Conservation (phyloP, 2,113 vertebrate genomes). For the Cavia aperea region DNA sequence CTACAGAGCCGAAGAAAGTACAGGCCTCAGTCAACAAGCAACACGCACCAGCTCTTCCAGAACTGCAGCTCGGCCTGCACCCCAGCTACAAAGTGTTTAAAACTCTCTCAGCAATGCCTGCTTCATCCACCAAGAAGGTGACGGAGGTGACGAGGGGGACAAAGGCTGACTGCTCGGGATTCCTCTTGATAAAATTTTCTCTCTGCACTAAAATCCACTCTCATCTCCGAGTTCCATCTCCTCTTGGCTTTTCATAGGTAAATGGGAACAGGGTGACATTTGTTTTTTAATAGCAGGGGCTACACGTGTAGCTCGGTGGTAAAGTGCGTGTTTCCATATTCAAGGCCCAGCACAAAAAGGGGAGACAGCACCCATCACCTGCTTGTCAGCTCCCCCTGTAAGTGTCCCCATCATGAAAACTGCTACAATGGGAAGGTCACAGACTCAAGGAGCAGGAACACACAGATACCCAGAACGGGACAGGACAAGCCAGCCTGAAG, state of each 20-base stretch:
- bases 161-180: not conserved
- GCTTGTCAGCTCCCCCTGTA: not conserved
- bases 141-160: accelerated
- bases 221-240: no score
- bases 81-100: not conserved
- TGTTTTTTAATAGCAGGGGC: not conserved
- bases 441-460: not conserved
- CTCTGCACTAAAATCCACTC: not conserved
- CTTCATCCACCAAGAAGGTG: not conserved
- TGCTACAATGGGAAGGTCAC: not conserved
- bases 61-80: not conserved
- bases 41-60: accelerated
- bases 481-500: not conserved
- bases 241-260: not conserved
- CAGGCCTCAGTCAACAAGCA: not conserved
- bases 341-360: not conserved
- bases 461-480: accelerated
- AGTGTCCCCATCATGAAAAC: no score
- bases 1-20: not conserved
- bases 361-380: not conserved
- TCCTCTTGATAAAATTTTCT: not conserved
- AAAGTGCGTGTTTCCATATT: not conserved
- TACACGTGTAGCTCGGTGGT: accelerated
- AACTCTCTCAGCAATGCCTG: not conserved
- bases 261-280: not conserved